Evolutionary conservation across 2,113 vertebrate species (phyloP).

Genomic region (Probosciger aterrimus): DNA sequence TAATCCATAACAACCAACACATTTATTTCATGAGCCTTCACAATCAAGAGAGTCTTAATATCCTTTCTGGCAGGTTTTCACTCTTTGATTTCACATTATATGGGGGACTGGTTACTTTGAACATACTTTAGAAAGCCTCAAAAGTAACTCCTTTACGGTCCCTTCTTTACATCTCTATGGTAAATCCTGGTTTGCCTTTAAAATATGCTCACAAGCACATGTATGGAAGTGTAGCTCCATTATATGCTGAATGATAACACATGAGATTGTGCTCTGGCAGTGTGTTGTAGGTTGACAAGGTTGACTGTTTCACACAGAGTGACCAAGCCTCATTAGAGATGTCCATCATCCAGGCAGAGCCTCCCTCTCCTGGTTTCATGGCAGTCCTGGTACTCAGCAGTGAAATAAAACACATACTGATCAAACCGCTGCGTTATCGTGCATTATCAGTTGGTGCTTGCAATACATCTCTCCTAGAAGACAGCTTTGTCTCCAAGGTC

Average conservation of each 20-base stretch:
- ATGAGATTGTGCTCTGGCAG: not conserved
- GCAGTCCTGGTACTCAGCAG: not conserved
- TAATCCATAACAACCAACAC: constrained; percentile 70
- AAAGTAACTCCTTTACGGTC: constrained; percentile 19
- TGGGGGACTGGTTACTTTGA: constrained; percentile 34
- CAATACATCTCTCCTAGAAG: not conserved
- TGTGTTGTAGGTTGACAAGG: not conserved
- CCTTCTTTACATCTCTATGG: not conserved
- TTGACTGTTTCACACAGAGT: not conserved
- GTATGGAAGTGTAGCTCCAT: not conserved
- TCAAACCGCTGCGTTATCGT: not conserved
- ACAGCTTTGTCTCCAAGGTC: not conserved
- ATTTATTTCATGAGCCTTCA: constrained; percentile 59
- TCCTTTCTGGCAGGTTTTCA: constrained; percentile 41
- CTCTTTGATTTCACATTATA: constrained; percentile 22
- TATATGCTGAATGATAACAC: constrained; percentile 21
- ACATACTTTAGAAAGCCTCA: constrained; percentile 33
- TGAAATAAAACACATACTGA: not conserved
- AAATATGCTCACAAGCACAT: not conserved
- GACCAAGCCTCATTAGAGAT: not conserved
- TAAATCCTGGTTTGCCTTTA: constrained; percentile 21
- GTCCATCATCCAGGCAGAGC: not conserved
- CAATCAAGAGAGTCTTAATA: constrained; percentile 56
- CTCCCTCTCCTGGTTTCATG: not conserved
- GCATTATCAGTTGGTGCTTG: not conserved